phyloP scores from a whole-genome alignment of 37 sponge, comb jelly and placozoan genomes.

The Petrosia ficiformis region DNA sequence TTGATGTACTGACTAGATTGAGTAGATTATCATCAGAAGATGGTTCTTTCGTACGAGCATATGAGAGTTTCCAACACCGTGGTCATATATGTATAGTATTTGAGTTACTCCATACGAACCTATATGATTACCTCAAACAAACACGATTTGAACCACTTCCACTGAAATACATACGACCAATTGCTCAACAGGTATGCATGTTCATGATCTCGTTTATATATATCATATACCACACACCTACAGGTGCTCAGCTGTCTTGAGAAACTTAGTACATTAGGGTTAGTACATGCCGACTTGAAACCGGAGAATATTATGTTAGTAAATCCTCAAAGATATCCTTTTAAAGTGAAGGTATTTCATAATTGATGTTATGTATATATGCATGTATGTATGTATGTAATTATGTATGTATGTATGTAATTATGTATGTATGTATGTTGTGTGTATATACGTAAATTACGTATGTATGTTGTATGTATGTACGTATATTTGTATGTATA shows the following conservation, averaged over 20 bases:
- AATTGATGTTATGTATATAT: too few species aligned
- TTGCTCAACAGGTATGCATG: constrained; percentile 78
- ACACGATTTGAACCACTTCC: constrained; percentile 82
- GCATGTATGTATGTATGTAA: too few species aligned
- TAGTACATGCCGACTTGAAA: constrained; percentile 95
- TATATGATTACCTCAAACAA: constrained; percentile 91
- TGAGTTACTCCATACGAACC: constrained; percentile 86
- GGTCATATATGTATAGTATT: constrained; percentile 95
- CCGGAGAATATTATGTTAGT: constrained; percentile 99
- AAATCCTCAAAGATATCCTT: constrained; percentile 61
- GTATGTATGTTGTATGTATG: too few species aligned
- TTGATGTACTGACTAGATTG: constrained; percentile 70
- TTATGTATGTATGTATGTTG: too few species aligned
- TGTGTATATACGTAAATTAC: too few species aligned
- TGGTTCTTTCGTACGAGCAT: constrained; percentile 82
- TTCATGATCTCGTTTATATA: background rate
- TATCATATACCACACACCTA: too few species aligned
- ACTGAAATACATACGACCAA: constrained; percentile 86
- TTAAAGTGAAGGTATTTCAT: constrained; percentile 4
- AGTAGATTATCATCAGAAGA: constrained; percentile 54
- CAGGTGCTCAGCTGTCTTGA: constrained; percentile 74
- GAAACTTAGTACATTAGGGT: constrained; percentile 72
- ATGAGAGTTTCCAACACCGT: constrained; percentile 85
- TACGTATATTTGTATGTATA: too few species aligned
- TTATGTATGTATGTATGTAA: too few species aligned